These are phyloP conservation scores for Dryas iulia DNA, from an alignment of 1,140 invertebrate species.

Conservation along the genomic window DNA sequence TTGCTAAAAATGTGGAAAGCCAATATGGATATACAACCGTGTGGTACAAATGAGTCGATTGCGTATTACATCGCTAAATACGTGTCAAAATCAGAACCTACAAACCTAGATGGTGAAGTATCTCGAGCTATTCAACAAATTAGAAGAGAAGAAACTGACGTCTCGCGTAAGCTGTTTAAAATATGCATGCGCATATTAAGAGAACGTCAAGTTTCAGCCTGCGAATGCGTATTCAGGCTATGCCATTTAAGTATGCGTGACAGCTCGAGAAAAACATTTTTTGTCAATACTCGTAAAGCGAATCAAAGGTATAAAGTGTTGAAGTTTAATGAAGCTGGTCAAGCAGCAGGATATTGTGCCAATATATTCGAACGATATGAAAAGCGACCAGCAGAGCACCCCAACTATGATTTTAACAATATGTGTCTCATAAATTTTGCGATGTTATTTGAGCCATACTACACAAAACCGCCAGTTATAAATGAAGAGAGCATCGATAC, in stretches of 20 bases:
- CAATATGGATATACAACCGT: no score
- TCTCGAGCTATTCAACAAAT: conserved; percentile 41
- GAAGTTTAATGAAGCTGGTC: conserved; percentile 30
- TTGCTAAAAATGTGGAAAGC: no score
- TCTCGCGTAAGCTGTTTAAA: conserved; percentile 49
- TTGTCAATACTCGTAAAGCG: conserved; percentile 54
- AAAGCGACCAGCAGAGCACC: conserved; percentile 39
- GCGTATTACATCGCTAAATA: conserved; percentile 68
- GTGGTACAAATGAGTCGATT: no score
- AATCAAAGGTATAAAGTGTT: conserved; percentile 50
- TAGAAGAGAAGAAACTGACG: conserved; percentile 35
- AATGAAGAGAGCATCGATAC: conserved; percentile 34
- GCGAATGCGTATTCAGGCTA: conserved; percentile 52
- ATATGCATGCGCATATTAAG: conserved; percentile 3
- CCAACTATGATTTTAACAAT: conserved; percentile 45
- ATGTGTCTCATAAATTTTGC: conserved; percentile 55
- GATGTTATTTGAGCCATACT: conserved; percentile 49
- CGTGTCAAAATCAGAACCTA: conserved; percentile 57
- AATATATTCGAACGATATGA: conserved; percentile 63
- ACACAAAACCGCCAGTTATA: conserved; percentile 35
- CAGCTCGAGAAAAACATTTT: conserved; percentile 44
- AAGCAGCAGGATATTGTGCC: conserved; percentile 39
- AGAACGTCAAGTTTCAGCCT: conserved; percentile 45
- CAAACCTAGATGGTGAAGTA: conserved; percentile 31
- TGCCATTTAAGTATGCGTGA: conserved; percentile 49